Evolutionary conservation across 1,140 invertebrate species (phyloP).

Genomic region (Steinernema khuongi): DNA sequence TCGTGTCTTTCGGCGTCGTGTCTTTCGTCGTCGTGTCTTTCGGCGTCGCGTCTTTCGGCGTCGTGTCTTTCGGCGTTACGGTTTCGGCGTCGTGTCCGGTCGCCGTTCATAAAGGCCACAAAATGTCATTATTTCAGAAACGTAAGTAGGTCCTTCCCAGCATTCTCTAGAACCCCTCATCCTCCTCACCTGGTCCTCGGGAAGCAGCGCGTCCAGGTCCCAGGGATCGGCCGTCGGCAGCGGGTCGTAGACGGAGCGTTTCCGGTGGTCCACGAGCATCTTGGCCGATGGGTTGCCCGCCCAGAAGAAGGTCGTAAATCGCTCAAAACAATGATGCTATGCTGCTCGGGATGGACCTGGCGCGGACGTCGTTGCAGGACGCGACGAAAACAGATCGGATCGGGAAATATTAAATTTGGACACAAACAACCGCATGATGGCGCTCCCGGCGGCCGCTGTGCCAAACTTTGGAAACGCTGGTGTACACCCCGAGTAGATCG

Average conservation of each 20-base stretch:
- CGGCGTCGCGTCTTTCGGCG: no score
- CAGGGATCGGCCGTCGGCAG: conserved; percentile 28
- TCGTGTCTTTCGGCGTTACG: no score
- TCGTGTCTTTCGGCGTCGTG: no score
- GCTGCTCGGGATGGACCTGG: no score
- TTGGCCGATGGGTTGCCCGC: background rate
- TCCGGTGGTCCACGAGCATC: background rate
- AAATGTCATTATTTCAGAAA: background rate
- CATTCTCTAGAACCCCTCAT: background rate
- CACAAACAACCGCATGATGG: no score
- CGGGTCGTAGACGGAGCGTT: background rate
- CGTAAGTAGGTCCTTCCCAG: background rate
- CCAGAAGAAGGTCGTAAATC: background rate
- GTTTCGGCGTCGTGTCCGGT: no score
- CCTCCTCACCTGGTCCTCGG: conserved; percentile 27
- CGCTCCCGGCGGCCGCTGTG: no score
- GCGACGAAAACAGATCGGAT: no score
- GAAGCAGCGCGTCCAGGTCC: conserved; percentile 33
- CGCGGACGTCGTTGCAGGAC: no score
- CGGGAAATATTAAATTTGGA: no score
- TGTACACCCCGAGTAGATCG: background rate
- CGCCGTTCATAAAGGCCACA: background rate
- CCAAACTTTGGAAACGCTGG: background rate
- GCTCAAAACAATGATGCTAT: no score
- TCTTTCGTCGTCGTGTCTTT: no score